Percentiles rank a stretch among this genome's conserved stretches.
Evolutionary conservation across 2,888 invertebrate species (phyloP).

Genomic region (Synanthedon vespiformis): DNA sequence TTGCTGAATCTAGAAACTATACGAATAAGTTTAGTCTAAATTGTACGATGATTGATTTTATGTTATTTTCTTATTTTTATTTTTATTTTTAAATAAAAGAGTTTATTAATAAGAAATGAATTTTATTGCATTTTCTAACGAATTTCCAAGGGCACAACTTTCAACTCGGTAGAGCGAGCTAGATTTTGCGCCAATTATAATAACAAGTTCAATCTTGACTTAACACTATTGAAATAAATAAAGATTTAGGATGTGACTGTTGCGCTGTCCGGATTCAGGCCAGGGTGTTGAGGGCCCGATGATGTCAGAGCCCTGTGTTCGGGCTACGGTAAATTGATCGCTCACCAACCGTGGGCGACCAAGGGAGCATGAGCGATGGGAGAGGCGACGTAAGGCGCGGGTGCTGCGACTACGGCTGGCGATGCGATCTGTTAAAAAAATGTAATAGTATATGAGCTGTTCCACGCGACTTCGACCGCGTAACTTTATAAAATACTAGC

Average conservation of each 20-base stretch:
- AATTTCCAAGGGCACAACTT: slow-evolving; percentile 23
- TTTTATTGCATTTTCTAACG: slow-evolving; percentile 28
- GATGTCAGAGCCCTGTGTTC: background rate
- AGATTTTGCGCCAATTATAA: slow-evolving; percentile 23
- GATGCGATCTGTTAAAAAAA: slow-evolving; percentile 38
- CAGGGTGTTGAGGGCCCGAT: slow-evolving; percentile 11
- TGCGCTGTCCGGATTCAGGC: slow-evolving; percentile 33
- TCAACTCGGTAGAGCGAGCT: slow-evolving; percentile 25
- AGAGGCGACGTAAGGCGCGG: slow-evolving; percentile 25
- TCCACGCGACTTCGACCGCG: no score
- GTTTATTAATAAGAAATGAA: slow-evolving; percentile 1
- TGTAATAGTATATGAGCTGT: background rate
- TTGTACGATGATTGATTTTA: no score
- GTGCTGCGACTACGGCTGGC: slow-evolving; percentile 46
- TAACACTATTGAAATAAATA: slow-evolving; percentile 36
- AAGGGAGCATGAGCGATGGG: slow-evolving; percentile 32
- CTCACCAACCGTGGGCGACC: slow-evolving; percentile 48
- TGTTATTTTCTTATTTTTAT: no score
- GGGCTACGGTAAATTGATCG: slow-evolving; percentile 1
- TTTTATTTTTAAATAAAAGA: background rate
- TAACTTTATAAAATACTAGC: no score
- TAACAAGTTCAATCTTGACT: slow-evolving; percentile 23
- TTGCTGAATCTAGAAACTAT: no score
- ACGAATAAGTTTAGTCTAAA: no score
- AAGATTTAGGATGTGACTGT: slow-evolving; percentile 39